These are phyloP conservation scores for Malurus elegans DNA, from an alignment of 2,113 vertebrate species.

Conservation along the genomic window DNA sequence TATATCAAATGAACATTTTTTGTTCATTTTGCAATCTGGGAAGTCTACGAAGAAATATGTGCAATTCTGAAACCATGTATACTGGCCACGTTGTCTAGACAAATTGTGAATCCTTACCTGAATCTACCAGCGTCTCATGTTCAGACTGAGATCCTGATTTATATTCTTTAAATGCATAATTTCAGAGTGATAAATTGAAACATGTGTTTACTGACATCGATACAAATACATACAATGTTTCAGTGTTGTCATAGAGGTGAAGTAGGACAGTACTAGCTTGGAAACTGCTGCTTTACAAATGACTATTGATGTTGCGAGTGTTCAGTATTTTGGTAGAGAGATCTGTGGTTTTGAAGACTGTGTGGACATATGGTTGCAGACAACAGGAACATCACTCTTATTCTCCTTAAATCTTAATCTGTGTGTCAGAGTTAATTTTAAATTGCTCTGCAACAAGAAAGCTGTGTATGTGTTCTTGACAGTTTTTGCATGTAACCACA, in stretches of 20 bases:
- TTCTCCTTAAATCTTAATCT: background rate
- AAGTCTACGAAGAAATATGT: background rate
- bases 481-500: background rate
- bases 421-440: background rate
- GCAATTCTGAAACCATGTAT: background rate
- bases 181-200: background rate
- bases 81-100: background rate
- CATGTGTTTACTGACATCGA: background rate
- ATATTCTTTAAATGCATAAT: background rate
- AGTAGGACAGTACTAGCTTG: background rate
- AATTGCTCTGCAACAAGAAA: background rate
- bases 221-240: background rate
- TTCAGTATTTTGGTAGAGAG: background rate
- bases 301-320: background rate
- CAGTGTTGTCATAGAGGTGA: background rate
- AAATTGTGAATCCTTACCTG: background rate
- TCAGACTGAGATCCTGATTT: background rate
- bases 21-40: background rate
- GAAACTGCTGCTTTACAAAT: background rate
- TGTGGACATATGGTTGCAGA: background rate
- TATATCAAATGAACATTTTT: background rate
- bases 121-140: background rate
- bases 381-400: background rate
- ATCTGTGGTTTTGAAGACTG: background rate
- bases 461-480: background rate